phyloP scores from a whole-genome alignment of 2,888 invertebrate species.

The Ormyrus pomaceus region DNA sequence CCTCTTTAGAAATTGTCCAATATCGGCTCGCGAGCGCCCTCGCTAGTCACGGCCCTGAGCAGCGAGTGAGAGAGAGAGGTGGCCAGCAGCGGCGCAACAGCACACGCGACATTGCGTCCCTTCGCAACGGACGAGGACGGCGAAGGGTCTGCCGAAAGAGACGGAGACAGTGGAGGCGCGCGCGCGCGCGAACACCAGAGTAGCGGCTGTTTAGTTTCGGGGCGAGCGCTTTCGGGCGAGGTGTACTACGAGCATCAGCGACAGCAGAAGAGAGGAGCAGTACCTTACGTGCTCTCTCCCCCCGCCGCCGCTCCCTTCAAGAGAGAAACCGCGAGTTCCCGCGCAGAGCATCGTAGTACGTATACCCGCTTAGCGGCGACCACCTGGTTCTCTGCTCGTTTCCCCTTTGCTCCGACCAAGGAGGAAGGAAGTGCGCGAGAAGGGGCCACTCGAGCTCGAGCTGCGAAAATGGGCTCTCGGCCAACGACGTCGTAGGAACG shows the following conservation, averaged over 20 bases:
- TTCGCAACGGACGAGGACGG: background rate
- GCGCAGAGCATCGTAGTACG: slow-evolving; percentile 14
- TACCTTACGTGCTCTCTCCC: slow-evolving; percentile 2
- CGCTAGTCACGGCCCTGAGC: slow-evolving; percentile 40
- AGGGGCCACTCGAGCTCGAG: background rate
- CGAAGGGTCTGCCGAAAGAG: slow-evolving; percentile 11
- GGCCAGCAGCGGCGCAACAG: slow-evolving; percentile 27
- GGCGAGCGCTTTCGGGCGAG: slow-evolving; percentile 49
- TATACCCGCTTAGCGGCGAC: background rate
- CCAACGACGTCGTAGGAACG: slow-evolving; percentile 39
- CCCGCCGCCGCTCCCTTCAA: slow-evolving; percentile 1
- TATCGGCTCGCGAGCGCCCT: background rate
- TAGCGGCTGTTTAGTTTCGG: slow-evolving; percentile 49
- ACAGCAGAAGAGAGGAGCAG: slow-evolving; percentile 43
- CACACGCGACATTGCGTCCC: background rate
- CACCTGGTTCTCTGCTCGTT: background rate
- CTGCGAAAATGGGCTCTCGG: slow-evolving; percentile 24
- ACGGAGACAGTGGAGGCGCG: slow-evolving; percentile 32
- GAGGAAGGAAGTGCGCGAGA: background rate
- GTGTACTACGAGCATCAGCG: slow-evolving; percentile 12
- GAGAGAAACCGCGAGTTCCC: slow-evolving; percentile 4
- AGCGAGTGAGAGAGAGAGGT: slow-evolving; percentile 17
- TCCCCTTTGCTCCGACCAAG: background rate
- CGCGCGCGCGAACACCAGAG: slow-evolving; percentile 15
- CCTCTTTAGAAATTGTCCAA: slow-evolving; percentile 45